A percentile compares a stretch with the other conserved stretches of the same genome.
phyloP scores from a whole-genome alignment of 2,888 invertebrate genomes.

The Parasteatoda lunata region DNA sequence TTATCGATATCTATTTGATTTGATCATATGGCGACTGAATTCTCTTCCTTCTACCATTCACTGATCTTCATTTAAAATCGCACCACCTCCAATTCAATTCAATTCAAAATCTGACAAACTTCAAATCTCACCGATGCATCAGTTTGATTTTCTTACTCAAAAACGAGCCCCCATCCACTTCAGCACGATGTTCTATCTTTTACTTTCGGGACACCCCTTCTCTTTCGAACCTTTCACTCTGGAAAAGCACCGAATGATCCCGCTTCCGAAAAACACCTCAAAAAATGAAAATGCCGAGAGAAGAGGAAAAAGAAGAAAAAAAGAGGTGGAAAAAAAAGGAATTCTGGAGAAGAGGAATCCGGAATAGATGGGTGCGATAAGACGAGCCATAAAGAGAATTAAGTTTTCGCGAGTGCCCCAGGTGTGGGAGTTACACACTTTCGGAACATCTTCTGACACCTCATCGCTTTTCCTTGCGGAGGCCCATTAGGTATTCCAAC shows the following conservation, averaged over 20 bases:
- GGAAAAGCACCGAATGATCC: background rate
- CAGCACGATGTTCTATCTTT: background rate
- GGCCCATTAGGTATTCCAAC: slow-evolving; percentile 52
- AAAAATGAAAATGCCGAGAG: background rate
- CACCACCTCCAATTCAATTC: background rate
- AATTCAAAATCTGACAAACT: slow-evolving; percentile 1
- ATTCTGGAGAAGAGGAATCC: slow-evolving; percentile 15
- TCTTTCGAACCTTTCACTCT: background rate
- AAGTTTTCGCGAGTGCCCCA: slow-evolving; percentile 55
- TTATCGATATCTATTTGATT: too few relatives aligned
- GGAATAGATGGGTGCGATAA: slow-evolving; percentile 61
- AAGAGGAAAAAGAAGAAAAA: background rate
- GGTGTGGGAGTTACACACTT: slow-evolving; percentile 43
- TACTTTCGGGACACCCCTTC: background rate
- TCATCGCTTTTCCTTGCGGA: slow-evolving; percentile 47
- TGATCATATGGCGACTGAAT: too few relatives aligned
- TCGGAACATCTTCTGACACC: slow-evolving; percentile 54
- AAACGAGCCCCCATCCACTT: background rate
- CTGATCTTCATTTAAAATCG: background rate
- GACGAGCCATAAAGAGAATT: slow-evolving; percentile 57
- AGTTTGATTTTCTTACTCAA: background rate
- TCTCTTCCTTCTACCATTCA: too few relatives aligned
- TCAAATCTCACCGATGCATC: background rate
- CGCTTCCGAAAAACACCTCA: background rate
- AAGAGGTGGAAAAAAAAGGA: background rate